Conservation (phyloP, 1,140 invertebrate species). For the Papilio polytes region DNA sequence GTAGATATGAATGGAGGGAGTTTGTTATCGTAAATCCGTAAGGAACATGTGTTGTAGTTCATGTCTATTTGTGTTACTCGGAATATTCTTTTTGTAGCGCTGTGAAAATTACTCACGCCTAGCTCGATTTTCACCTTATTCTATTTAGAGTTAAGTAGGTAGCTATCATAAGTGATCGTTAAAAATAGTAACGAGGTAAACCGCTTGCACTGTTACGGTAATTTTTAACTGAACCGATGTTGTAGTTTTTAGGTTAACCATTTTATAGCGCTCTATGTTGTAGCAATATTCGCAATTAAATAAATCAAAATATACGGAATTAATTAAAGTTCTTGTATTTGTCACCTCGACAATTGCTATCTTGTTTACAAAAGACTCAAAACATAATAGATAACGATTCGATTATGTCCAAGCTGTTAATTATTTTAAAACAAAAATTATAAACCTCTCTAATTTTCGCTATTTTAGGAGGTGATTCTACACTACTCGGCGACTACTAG, state of each 20-base stretch:
- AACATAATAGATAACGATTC: too few relatives aligned
- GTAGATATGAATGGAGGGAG: conserved; percentile 1
- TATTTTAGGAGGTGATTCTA: too few relatives aligned
- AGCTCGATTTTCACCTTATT: conserved; percentile 40
- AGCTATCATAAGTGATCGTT: conserved; percentile 43
- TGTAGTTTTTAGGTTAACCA: conserved; percentile 32
- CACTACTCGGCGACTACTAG: too few relatives aligned
- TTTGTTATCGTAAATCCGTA: conserved; percentile 11
- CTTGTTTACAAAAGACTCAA: too few relatives aligned
- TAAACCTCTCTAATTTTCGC: too few relatives aligned
- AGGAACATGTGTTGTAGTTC: conserved; percentile 9
- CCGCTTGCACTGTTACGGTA: conserved; percentile 32
- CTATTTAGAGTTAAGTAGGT: conserved; percentile 45
- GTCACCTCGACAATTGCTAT: too few relatives aligned
- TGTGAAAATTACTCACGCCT: conserved; percentile 31
- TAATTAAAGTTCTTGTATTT: neutral
- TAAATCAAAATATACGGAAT: too few relatives aligned
- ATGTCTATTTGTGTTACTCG: conserved; percentile 27
- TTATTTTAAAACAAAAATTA: too few relatives aligned
- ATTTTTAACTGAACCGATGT: conserved; percentile 32
- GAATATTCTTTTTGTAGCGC: conserved; percentile 27
- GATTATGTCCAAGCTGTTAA: too few relatives aligned
- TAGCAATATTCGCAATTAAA: neutral
- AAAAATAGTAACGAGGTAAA: conserved; percentile 40
- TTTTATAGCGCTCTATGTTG: neutral